phyloP scores from a whole-genome alignment of 2,113 vertebrate species.

The Bombycilla garrulus region DNA sequence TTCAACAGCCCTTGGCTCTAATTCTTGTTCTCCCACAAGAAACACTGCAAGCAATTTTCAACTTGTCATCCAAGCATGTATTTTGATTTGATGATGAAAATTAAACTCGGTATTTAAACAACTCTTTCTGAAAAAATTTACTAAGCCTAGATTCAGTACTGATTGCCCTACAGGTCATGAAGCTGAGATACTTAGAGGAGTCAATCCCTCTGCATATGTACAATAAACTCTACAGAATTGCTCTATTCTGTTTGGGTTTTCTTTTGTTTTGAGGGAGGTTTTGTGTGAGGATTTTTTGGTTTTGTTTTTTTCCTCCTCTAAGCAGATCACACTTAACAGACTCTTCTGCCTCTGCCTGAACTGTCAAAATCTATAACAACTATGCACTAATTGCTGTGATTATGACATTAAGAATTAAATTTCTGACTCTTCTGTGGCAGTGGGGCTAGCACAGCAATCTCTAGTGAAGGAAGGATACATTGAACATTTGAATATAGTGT shows the following conservation, averaged over 20 bases:
- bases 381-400: constrained; percentile 37
- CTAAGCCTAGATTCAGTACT: not conserved
- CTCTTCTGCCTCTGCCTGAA: not conserved
- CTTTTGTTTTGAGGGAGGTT: not conserved
- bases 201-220: not conserved
- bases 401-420: constrained; percentile 29
- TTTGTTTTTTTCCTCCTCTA: not conserved
- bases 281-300: not conserved
- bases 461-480: not conserved
- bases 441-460: not conserved
- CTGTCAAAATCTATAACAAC: not conserved
- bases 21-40: not conserved
- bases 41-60: not conserved
- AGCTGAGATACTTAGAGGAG: not conserved
- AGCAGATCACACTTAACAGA: not conserved
- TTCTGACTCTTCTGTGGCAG: not conserved
- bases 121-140: not conserved
- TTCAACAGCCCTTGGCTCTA: not conserved
- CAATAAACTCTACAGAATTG: not conserved
- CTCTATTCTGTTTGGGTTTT: not conserved
- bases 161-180: not conserved
- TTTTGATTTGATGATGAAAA: not conserved
- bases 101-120: not conserved
- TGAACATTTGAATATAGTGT: constrained; percentile 32
- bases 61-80: not conserved